A percentile compares a stretch with the other conserved stretches of the same genome.
Conservation (phyloP, 2,797 vertebrate genomes). For the Chaenodraco wilsoni region DNA sequence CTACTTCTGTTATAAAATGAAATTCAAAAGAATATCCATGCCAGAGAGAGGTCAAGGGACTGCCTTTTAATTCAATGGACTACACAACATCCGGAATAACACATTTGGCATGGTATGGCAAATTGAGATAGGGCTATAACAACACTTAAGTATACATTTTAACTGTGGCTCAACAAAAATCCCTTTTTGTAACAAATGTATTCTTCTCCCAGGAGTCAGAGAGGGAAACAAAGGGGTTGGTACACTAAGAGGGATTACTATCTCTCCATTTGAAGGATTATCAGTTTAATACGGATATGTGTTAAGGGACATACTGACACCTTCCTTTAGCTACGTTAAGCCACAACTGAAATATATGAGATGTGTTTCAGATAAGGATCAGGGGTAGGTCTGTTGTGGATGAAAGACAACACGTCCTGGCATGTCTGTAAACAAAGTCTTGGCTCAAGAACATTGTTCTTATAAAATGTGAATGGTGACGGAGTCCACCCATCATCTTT, state of each 20-base stretch:
- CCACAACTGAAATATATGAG: background rate
- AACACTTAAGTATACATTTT: background rate
- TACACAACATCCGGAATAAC: slow-evolving; percentile 4
- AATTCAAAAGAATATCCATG: background rate
- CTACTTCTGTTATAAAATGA: background rate
- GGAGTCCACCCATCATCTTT: background rate
- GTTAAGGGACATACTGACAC: background rate
- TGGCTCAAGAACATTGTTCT: too few species aligned
- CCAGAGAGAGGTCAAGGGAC: slow-evolving; percentile 2
- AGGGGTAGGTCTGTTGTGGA: background rate
- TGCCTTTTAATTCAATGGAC: slow-evolving; percentile 1
- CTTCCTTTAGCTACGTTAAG: background rate
- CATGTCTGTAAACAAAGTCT: background rate
- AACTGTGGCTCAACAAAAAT: background rate
- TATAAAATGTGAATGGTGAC: background rate
- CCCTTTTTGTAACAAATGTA: too few species aligned
- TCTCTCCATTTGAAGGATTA: background rate
- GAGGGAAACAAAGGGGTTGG: background rate
- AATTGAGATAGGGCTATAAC: background rate
- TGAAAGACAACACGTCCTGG: background rate
- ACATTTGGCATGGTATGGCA: background rate
- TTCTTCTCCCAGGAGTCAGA: too few species aligned
- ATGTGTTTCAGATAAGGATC: background rate
- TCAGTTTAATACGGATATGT: background rate
- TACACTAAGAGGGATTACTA: background rate